Base-by-base conservation (phyloP, 2,888 invertebrate species). In the Syrista parreyssii region DNA sequence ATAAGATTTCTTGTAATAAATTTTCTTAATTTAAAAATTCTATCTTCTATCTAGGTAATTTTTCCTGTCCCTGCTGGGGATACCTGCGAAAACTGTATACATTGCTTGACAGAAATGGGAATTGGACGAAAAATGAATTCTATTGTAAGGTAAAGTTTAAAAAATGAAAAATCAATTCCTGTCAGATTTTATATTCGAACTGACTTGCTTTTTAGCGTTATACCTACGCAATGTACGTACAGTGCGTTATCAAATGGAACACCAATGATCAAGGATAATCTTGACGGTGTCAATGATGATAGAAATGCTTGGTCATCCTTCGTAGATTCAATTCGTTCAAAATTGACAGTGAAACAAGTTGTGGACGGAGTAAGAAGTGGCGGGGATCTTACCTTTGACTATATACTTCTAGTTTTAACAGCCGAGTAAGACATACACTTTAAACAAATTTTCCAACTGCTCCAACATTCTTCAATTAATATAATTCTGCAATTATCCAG, bases 341-440 rank as follows among this genome's bases (percentile, higher is more conserved):
- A 96, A 88, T 91, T 96, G 84, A 96, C 96, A 3, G 96, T 96
- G 68, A 96, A 96, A 84, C 96, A 96, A 92, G 97, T 97, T 1
- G 96, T 97, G 1, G 96, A 96, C 84, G 96, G 96, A 12, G 96
- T 95, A 11, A 92, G 94, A 78, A 93, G 94, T 30, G 96, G 96
- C n/a, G 96, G 96, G 35, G 94, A 95, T 83, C 91, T 97, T 73
- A 96, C 96, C 1, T 97, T 97, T 89, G 97, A 97, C 92, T 97
- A 96, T 88, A 92, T 97, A 23, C 93, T 96, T 80, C 92, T 97
- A 79, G 95, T 97, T 80, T 93, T 97, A 80, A 95, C 97, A 40
- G 97, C 97, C 74, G 96, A 96, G 97, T 97, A 93, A 94, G 94
- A 92, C 31, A 74, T 35, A 68, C 34, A 74, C 78, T 55, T 74